phyloP scores from a whole-genome alignment of 2,797 vertebrate species.

The Smutsia gigantea region DNA sequence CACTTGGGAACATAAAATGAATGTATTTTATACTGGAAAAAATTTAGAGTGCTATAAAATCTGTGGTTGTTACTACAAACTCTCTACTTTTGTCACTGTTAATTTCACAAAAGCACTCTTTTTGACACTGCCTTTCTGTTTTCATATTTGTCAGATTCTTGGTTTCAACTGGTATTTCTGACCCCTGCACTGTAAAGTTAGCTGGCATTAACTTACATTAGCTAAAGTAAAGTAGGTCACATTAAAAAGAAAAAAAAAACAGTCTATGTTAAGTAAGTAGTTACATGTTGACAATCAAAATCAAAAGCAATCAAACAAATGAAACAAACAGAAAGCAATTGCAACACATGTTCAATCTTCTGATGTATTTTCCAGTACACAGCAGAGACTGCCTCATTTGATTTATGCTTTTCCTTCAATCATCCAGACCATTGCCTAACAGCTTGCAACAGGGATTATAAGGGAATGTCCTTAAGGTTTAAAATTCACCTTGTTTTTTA shows the following conservation, averaged over 20 bases:
- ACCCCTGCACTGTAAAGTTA: neutral
- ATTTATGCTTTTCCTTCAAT: neutral
- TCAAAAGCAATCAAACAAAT: neutral
- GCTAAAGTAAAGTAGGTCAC: neutral
- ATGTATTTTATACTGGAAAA: neutral
- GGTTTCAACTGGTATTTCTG: neutral
- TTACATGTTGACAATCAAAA: neutral
- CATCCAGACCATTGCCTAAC: neutral
- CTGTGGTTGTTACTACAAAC: neutral
- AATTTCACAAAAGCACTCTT: neutral
- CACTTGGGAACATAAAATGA: neutral
- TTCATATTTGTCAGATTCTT: neutral
- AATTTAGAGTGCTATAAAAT: neutral
- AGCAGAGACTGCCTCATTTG: neutral
- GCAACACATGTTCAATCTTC: neutral
- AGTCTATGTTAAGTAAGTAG: neutral
- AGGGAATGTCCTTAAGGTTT: neutral
- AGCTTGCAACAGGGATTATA: neutral
- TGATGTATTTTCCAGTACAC: rapidly evolving
- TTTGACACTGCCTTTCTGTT: neutral
- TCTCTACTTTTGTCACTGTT: neutral
- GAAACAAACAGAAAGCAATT: neutral
- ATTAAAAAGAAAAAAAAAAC: neutral
- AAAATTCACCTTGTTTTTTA: neutral
- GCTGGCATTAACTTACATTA: neutral